Percentiles rank a stretch among this genome's conserved stretches.
Conservation (phyloP, 2,888 invertebrate species). For the Caenorhabditis doughertyi region DNA sequence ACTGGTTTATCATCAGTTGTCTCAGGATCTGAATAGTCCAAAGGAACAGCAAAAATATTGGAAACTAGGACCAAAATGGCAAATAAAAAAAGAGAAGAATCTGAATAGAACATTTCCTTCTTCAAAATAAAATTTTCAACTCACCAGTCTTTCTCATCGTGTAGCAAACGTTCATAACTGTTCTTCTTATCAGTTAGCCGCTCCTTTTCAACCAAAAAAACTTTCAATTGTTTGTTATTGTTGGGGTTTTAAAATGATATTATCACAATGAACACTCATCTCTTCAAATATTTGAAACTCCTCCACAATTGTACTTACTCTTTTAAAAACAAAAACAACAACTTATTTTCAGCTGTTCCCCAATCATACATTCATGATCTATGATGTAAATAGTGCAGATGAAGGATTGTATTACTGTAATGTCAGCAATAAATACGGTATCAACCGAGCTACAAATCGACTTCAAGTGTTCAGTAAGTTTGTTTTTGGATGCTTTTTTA, state of each 20-base stretch:
- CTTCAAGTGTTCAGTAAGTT: constrained; percentile 82
- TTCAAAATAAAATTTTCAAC: not conserved
- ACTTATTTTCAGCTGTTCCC: constrained; percentile 72
- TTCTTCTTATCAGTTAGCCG: not conserved
- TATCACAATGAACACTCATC: constrained; percentile 38
- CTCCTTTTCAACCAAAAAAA: not conserved
- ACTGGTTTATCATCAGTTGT: constrained; percentile 11
- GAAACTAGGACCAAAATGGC: constrained; percentile 16
- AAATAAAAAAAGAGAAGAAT: constrained; percentile 6
- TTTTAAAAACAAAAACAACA: not conserved
- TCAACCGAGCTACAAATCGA: constrained; percentile 80
- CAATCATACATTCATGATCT: constrained; percentile 81
- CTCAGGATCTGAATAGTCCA: not conserved
- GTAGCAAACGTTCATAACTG: constrained; percentile 37
- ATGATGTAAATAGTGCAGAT: constrained; percentile 78
- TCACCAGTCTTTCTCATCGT: constrained; percentile 28
- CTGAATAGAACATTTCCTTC: constrained; percentile 14
- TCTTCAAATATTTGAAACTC: constrained; percentile 45
- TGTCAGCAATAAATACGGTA: constrained; percentile 82
- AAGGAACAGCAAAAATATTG: not conserved
- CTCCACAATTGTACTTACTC: not conserved
- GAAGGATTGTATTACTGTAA: constrained; percentile 83
- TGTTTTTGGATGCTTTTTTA: not conserved
- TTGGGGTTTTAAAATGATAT: not conserved
- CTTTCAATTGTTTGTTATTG: constrained; percentile 29